Base-by-base conservation (phyloP, 2,113 vertebrate genomes). In the Microtus pennsylvanicus region DNA sequence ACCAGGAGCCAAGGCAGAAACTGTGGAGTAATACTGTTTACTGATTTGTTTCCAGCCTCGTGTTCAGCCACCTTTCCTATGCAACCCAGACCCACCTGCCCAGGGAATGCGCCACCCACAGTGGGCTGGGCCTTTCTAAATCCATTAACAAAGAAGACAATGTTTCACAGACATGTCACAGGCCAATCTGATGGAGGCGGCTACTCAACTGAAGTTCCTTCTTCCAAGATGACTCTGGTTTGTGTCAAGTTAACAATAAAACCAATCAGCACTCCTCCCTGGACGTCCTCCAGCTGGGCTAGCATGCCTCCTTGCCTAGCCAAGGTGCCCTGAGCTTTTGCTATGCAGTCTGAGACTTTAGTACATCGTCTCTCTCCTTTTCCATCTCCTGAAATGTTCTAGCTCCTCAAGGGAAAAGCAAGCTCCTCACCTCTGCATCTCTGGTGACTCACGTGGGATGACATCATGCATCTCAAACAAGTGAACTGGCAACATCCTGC, bases 401-500 rank as follows among this genome's bases (percentile, higher is more conserved):
- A 90, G 42, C 38, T 85, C 75, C 65, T 88, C 7, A 11, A 55
- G 17, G 10, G 42, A 35, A 93, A 26, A 93, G 28, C 61, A 78
- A 38, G 42, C 35, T 2, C 83, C 80, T 94, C 76, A 91, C 28
- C 61, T 96, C 78, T 77, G 38, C 50, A 55, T 78, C 52, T 70
- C 83, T 87, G 78, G 10, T 42, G 22, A 65, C 45, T 47, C 77
- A 11, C 14, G 16, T 65, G 14, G 21, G 82, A 89, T 81, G 72
- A 83, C 9, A 45, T 67, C 61, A 69, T 13, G 12, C 38, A 52
- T 58, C 82, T n/a, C 65, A 70, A 94, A 93, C 88, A 63, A 83
- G 22, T n/a, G 28, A 83, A 87, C n/a, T 70, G 81, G 87, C 55
- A 63, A 47, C 91, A 94, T 96, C 90, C 87, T 89, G 13, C 77